Conservation (phyloP, 1,140 invertebrate species). For the Cardiocondyla obscurior region DNA sequence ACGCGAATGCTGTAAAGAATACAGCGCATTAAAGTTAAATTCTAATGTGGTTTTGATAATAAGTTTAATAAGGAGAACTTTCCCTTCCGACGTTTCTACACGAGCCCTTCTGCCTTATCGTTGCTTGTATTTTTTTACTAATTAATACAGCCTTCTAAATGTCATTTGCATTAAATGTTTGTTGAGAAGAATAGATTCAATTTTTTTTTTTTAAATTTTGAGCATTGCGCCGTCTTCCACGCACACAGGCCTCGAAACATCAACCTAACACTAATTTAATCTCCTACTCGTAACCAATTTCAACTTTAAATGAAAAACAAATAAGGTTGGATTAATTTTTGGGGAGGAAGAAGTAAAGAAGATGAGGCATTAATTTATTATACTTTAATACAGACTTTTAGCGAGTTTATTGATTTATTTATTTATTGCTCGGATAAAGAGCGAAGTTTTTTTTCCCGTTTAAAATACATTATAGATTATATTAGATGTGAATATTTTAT, state of each 20-base stretch:
- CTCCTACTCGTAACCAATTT: too few relatives aligned
- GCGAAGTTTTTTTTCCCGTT: background rate
- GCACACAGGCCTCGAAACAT: too few relatives aligned
- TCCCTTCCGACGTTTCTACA: background rate
- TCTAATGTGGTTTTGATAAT: conserved; percentile 1
- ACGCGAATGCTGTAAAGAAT: background rate
- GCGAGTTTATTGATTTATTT: too few relatives aligned
- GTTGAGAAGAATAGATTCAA: background rate
- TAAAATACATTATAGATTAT: background rate
- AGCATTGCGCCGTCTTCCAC: too few relatives aligned
- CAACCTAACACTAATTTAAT: too few relatives aligned
- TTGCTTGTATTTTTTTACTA: background rate
- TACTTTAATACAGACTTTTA: too few relatives aligned
- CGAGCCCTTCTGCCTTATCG: background rate
- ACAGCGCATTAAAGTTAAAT: conserved; percentile 19
- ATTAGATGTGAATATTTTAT: background rate
- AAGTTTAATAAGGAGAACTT: conserved; percentile 3
- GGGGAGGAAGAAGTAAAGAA: too few relatives aligned
- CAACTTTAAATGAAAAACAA: too few relatives aligned
- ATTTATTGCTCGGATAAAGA: too few relatives aligned
- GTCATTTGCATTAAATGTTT: background rate
- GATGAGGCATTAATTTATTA: too few relatives aligned
- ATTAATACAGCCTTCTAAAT: background rate
- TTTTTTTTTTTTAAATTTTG: too few relatives aligned
- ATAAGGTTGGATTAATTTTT: too few relatives aligned